Evolutionary conservation across 2,797 vertebrate species (phyloP).

Genomic region (Pristis pectinata): DNA sequence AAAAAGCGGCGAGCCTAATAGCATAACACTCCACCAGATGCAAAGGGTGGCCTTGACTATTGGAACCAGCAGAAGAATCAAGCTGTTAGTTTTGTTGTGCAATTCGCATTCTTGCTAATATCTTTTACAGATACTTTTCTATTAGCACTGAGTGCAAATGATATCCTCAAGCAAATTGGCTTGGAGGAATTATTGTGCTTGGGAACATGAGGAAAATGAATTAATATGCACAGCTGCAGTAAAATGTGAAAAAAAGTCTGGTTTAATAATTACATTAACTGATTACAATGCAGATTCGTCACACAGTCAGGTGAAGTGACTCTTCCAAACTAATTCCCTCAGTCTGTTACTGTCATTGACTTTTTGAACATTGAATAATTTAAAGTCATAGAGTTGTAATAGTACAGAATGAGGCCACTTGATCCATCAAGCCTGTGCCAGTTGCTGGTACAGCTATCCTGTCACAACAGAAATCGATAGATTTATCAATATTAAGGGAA

Average conservation of each 20-base stretch:
- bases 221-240: slow-evolving; percentile 5
- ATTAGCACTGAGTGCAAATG: slow-evolving; percentile 16
- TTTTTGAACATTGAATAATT: background rate
- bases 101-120: slow-evolving; percentile 3
- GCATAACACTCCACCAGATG: slow-evolving; percentile 18
- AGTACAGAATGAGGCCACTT: too few relatives aligned
- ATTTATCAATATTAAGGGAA: too few relatives aligned
- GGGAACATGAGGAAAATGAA: background rate
- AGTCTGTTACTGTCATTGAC: background rate
- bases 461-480: too few relatives aligned
- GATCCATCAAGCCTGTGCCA: too few relatives aligned
- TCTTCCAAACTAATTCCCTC: background rate
- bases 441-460: too few relatives aligned
- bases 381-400: background rate
- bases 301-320: background rate
- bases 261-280: background rate
- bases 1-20: slow-evolving; percentile 16
- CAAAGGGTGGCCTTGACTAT: background rate
- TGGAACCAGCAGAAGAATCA: background rate
- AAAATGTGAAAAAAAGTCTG: background rate
- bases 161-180: slow-evolving; percentile 5
- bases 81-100: slow-evolving; percentile 7
- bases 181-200: slow-evolving; percentile 19
- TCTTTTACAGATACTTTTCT: slow-evolving; percentile 13
- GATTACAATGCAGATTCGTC: slow-evolving; percentile 5